Percentiles rank a stretch among this genome's conserved stretches.
phyloP scores from a whole-genome alignment of 2,113 vertebrate genomes.

The Takifugu flavidus region DNA sequence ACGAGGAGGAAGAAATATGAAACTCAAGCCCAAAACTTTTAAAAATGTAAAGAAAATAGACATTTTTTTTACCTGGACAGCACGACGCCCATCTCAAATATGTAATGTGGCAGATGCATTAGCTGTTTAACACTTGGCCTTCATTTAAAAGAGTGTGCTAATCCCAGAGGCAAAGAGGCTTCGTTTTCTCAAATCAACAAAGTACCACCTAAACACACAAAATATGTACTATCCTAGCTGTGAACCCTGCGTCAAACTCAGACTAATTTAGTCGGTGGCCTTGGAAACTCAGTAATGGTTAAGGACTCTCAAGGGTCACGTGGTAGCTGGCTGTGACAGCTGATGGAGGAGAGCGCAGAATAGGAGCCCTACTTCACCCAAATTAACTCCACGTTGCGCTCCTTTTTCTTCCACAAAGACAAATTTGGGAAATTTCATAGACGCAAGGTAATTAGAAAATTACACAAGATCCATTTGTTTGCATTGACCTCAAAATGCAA shows the following conservation, averaged over 20 bases:
- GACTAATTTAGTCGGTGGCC: slow-evolving; percentile 61
- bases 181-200: not conserved
- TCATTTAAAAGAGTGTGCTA: slow-evolving; percentile 41
- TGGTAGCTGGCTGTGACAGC: slow-evolving; percentile 65
- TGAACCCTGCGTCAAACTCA: slow-evolving; percentile 17
- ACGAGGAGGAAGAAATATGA: not conserved
- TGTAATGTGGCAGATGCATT: slow-evolving; percentile 54
- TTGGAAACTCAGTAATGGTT: slow-evolving; percentile 47
- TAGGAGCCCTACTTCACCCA: slow-evolving; percentile 18
- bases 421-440: not conserved
- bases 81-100: slow-evolving; percentile 59
- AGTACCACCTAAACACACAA: not conserved
- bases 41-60: not conserved
- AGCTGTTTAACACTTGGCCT: slow-evolving; percentile 28
- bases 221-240: slow-evolving; percentile 26
- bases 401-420: too few species aligned
- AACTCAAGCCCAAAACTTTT: not conserved
- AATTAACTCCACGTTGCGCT: slow-evolving; percentile 16
- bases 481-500: too few species aligned
- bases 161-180: not conserved
- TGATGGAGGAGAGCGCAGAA: slow-evolving; percentile 36
- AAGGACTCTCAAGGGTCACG: slow-evolving; percentile 60
- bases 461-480: too few species aligned
- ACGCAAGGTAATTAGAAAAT: not conserved
- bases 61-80: slow-evolving; percentile 53